Percentiles rank a stretch among this genome's conserved stretches.
Conservation (phyloP, 2,113 vertebrate genomes). For the Anarhynchus alexandrinus region DNA sequence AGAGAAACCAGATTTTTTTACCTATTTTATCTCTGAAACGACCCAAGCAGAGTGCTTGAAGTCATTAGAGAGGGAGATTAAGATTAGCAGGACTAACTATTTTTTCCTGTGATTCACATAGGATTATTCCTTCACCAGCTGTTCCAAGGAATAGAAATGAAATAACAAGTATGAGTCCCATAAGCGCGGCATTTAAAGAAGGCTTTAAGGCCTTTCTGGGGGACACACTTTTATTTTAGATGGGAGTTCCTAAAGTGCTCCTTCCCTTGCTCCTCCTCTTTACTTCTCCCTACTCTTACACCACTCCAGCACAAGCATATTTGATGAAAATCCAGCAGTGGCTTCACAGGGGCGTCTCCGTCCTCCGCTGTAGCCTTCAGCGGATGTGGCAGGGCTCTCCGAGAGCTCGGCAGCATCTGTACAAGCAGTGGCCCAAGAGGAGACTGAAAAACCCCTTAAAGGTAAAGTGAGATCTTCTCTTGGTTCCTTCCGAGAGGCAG, state of each 20-base stretch:
- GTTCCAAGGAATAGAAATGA: neutral
- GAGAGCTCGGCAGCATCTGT: neutral
- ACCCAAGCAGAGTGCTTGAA: neutral
- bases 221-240: neutral
- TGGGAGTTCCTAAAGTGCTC: neutral
- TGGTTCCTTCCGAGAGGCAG: neutral
- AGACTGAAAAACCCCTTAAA: neutral
- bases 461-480: neutral
- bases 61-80: neutral
- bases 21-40: neutral
- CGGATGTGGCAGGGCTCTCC: neutral
- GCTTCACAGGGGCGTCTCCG: neutral
- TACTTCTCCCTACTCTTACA: neutral
- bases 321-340: neutral
- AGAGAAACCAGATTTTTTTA: neutral
- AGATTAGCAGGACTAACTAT: neutral
- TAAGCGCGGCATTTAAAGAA: neutral
- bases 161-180: neutral
- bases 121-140: neutral
- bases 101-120: neutral
- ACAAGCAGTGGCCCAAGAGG: neutral
- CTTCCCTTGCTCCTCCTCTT: neutral
- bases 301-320: fast-evolving
- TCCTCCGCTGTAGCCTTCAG: neutral
- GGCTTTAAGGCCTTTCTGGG: neutral